phyloP scores from a whole-genome alignment of 2,113 vertebrate species.

The Hiodon tergisus region DNA sequence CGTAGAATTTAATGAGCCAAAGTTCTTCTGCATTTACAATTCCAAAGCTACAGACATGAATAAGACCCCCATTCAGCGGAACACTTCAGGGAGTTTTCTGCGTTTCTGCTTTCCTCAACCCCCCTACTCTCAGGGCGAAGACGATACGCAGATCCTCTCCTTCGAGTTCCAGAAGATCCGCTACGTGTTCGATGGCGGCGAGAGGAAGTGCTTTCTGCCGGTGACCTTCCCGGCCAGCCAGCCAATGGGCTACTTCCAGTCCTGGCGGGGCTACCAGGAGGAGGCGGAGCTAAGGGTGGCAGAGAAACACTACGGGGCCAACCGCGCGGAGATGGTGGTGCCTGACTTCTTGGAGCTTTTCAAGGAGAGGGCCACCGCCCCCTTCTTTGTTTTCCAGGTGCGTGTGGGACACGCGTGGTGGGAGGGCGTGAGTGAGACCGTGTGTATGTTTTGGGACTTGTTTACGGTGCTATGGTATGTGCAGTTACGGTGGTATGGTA shows the following conservation, averaged over 20 bases:
- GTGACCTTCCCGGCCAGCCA: slow-evolving; percentile 77
- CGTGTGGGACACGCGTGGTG: slow-evolving; percentile 42
- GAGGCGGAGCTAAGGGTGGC: slow-evolving; percentile 76
- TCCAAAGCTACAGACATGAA: too few species aligned
- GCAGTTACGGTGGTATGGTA: not conserved
- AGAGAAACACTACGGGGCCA: slow-evolving; percentile 79
- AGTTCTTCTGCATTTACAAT: too few species aligned
- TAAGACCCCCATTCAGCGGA: too few species aligned
- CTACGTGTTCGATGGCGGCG: slow-evolving; percentile 70
- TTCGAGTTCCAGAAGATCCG: slow-evolving; percentile 97
- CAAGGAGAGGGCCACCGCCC: slow-evolving; percentile 87
- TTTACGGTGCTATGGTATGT: not conserved
- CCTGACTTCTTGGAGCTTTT: slow-evolving; percentile 92
- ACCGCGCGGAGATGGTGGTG: slow-evolving; percentile 93
- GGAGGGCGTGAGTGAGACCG: not conserved
- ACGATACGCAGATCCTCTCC: slow-evolving; percentile 66
- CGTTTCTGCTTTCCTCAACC: not conserved
- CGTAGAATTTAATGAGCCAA: too few species aligned
- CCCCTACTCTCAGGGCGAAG: slow-evolving; percentile 66
- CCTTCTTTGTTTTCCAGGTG: slow-evolving; percentile 97
- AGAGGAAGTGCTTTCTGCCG: slow-evolving; percentile 76
- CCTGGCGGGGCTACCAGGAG: slow-evolving; percentile 82
- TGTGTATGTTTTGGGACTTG: not conserved
- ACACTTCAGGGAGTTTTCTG: too few species aligned
- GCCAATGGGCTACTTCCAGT: slow-evolving; percentile 75